These are phyloP conservation scores for Cephalopachus bancanus DNA, from an alignment of 2,797 vertebrate genomes.

Conservation along the genomic window DNA sequence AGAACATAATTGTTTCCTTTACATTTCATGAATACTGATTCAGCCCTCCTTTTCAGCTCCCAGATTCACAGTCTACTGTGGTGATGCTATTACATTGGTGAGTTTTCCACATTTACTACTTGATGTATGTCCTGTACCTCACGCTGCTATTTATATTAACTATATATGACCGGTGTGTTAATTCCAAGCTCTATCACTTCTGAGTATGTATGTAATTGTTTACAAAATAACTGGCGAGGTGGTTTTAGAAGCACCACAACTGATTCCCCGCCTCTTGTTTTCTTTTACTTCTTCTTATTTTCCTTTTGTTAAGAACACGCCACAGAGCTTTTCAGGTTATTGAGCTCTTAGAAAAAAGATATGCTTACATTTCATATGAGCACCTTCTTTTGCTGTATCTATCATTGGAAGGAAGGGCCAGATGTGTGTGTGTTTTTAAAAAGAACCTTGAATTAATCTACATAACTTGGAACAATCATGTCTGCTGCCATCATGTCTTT, in stretches of 20 bases:
- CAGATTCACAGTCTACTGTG: neutral
- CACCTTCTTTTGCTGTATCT: conserved; percentile 38
- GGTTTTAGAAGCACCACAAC: neutral
- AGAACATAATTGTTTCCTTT: conserved; percentile 16
- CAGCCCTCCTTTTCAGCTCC: conserved; percentile 47
- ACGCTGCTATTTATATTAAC: conserved; percentile 9
- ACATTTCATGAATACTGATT: neutral
- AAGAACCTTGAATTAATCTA: conserved; percentile 75
- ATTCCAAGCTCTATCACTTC: conserved; percentile 37
- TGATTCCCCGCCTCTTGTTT: neutral
- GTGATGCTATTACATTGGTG: neutral
- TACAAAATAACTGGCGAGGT: neutral
- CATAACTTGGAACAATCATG: conserved; percentile 69
- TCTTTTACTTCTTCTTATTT: conserved; percentile 2
- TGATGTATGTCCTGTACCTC: neutral
- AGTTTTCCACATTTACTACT: neutral
- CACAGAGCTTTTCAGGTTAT: neutral
- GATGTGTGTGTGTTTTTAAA: conserved; percentile 68
- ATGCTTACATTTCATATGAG: conserved; percentile 30
- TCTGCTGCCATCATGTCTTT: conserved; percentile 42
- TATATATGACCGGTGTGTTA: neutral
- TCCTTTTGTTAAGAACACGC: neutral
- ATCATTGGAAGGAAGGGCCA: conserved; percentile 65
- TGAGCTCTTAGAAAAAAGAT: conserved; percentile 60
- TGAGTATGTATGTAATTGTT: conserved; percentile 41